These are phyloP conservation scores for Pomacea canaliculata DNA, from an alignment of 2,888 invertebrate species.

Conservation along the genomic window DNA sequence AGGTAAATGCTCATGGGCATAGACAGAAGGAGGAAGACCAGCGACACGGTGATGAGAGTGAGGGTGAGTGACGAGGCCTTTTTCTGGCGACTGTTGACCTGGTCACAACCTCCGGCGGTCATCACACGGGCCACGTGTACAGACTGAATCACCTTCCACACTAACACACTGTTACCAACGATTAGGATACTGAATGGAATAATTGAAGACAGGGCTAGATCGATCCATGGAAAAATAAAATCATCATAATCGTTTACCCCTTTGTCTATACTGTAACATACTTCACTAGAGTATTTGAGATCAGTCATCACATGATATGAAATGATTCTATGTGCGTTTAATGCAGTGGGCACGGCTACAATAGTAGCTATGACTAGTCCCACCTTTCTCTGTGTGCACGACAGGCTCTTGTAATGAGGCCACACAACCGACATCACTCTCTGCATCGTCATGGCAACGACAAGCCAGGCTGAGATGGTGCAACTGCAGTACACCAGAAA, in stretches of 20 bases:
- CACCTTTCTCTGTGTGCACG: no score
- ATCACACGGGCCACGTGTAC: background rate
- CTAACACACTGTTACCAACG: background rate
- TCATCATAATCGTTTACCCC: no score
- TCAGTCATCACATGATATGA: background rate
- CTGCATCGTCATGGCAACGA: no score
- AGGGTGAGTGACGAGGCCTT: background rate
- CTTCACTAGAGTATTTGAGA: background rate
- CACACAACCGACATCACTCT: no score
- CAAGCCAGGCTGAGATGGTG: no score
- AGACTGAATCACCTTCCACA: slow-evolving; percentile 1
- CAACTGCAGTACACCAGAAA: no score
- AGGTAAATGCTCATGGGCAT: background rate
- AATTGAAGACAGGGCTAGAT: background rate
- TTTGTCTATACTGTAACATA: no score
- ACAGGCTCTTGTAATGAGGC: no score
- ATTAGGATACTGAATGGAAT: background rate
- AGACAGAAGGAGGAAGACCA: background rate
- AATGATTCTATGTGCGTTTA: background rate
- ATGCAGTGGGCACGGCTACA: no score
- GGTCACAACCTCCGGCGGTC: background rate
- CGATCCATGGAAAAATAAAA: background rate
- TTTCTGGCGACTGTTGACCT: background rate
- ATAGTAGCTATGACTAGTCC: no score
- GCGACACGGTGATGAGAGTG: background rate